Evolutionary conservation across 2,113 vertebrate species (phyloP), one percentile per base, ranked within the genome.

Genomic region (Myrmecophaga tridactyla): DNA sequence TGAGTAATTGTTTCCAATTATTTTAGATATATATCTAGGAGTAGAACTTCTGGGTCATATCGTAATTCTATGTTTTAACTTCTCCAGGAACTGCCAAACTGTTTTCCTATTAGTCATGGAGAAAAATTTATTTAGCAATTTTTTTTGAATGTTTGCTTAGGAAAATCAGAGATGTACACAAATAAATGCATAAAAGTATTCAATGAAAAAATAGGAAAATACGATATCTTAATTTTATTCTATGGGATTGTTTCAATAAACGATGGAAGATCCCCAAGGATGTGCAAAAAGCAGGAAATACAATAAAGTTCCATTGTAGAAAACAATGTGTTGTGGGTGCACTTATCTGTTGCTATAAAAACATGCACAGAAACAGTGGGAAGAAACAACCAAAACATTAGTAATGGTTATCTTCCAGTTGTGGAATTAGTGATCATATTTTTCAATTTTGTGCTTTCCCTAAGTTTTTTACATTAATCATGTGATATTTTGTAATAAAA

Each of bases 401-500:
- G 13, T 39, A 23, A 82, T 11, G 20, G 46, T 39, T 48, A 62
- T 46, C 29, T 60, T 36, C n/a, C 53, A 80, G 15, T 6, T 86
- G 39, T 53, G 17, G 53, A 80, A 83, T 46, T 23, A 39, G 15
- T 72, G 23, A 63, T 21, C 6, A 41, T 82, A 60, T 39, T 81
- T 86, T 89, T 21, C 23, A 46, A 53, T 18, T 90, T 91, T 84
- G 48, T 48, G 27, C 58, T 81, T 82, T 90, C 25, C 27, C 27
- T 82, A 60, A 13, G 4, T 89, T 84, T 84, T 14, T 75, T 39
- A 69, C 14, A 93, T 86, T 80, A 93, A 46, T 23, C 51, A 7
- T 41, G 23, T 43, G 6, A 53, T 89, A 86, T 5, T 96, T 95
- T 36, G 29, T 53, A 91, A 87, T 76, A 90, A 93, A 95, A 76